Evolutionary conservation across 2,888 invertebrate genomes (phyloP).

Genomic region (Euproctis similis): DNA sequence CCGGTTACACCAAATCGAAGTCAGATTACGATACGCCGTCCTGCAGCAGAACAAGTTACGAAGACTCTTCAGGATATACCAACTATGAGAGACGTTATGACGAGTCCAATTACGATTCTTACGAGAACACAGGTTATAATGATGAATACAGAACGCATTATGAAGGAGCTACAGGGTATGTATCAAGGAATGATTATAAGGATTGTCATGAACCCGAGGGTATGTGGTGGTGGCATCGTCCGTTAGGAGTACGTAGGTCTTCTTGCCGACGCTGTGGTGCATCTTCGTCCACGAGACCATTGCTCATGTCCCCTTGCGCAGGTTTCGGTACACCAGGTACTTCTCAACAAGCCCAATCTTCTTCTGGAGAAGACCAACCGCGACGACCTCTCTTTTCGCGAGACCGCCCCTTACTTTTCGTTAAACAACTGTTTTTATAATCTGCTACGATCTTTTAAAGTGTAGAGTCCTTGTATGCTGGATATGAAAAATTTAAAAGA

Average conservation of each 20-base stretch:
- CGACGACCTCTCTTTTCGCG: conserved; percentile 43
- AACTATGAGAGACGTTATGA: conserved; percentile 19
- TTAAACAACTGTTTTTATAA: conserved; percentile 57
- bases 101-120: conserved; percentile 19
- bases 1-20: conserved; percentile 15
- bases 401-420: conserved; percentile 57
- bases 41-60: conserved; percentile 17
- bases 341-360: background rate
- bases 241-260: conserved; percentile 39
- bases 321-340: background rate
- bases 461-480: too few relatives aligned
- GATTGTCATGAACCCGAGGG: conserved; percentile 43
- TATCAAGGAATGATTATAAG: conserved; percentile 27
- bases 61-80: conserved; percentile 14
- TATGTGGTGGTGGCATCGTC: conserved; percentile 45
- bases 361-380: background rate
- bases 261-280: conserved; percentile 54
- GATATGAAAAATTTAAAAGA: too few relatives aligned
- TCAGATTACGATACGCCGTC: conserved; percentile 13
- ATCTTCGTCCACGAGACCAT: conserved; percentile 36
- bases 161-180: conserved; percentile 37
- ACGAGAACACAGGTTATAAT: conserved; percentile 22
- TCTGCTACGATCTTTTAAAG: too few relatives aligned
- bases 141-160: conserved; percentile 21
- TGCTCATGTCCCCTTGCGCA: conserved; percentile 4